phyloP scores from a whole-genome alignment of 2,797 vertebrate species.

The Phaenicophaeus curvirostris region DNA sequence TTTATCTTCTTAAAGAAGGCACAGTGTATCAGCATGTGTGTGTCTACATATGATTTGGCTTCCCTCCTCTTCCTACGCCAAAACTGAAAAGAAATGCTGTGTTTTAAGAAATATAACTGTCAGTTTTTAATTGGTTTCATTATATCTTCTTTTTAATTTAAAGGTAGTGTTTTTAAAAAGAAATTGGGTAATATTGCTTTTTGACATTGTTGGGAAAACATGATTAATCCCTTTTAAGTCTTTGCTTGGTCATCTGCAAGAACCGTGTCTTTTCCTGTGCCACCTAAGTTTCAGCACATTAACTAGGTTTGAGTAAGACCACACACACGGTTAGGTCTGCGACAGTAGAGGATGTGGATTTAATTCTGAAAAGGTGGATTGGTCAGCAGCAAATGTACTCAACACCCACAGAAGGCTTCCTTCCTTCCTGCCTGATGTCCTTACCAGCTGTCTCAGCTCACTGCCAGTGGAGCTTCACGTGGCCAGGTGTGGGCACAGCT shows the following conservation, averaged over 20 bases:
- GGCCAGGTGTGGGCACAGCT: not conserved
- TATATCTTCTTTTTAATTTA: not conserved
- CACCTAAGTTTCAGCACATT: not conserved
- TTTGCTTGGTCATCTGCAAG: not conserved
- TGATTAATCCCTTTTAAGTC: not conserved
- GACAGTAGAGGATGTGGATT: not conserved
- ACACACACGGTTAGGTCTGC: not conserved
- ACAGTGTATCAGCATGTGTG: too few relatives aligned
- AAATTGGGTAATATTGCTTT: not conserved
- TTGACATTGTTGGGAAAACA: not conserved
- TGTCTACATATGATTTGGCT: not conserved
- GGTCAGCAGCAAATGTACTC: not conserved
- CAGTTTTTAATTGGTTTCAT: not conserved
- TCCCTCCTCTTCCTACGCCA: not conserved
- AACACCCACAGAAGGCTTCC: not conserved
- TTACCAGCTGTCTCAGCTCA: not conserved
- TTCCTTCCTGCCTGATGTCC: not conserved
- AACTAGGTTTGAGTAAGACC: not conserved
- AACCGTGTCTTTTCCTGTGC: not conserved
- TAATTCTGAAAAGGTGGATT: not conserved
- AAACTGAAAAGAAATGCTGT: not conserved
- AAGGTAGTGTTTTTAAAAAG: not conserved
- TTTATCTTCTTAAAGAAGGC: not conserved
- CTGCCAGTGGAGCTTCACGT: not conserved
- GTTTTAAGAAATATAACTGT: not conserved